phyloP scores from a whole-genome alignment of 30 jellyfish, hydroid and myxozoan species.

The Cassiopea andromeda region DNA sequence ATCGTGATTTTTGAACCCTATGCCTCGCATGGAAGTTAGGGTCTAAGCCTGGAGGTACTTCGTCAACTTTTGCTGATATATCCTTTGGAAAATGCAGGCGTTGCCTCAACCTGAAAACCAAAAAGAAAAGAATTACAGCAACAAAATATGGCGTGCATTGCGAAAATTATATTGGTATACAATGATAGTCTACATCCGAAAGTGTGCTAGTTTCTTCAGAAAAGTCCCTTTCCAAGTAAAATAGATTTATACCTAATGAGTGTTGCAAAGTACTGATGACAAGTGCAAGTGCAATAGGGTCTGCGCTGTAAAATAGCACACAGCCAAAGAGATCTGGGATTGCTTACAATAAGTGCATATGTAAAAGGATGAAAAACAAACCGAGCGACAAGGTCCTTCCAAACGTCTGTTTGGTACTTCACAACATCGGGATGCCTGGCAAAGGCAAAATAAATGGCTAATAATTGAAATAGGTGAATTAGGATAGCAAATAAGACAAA shows the following conservation, averaged over 20 bases:
- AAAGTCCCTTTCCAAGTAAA: no score
- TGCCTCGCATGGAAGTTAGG: constrained; percentile 20
- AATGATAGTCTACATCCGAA: no score
- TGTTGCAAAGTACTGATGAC: no score
- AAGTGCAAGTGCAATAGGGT: no score
- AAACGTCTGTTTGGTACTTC: constrained; percentile 58
- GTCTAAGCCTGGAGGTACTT: constrained; percentile 59
- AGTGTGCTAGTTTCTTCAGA: no score
- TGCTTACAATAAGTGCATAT: neutral
- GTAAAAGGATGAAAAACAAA: neutral
- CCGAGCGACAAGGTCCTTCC: constrained; percentile 70
- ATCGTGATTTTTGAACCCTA: constrained; percentile 30
- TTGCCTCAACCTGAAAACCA: constrained; percentile 35
- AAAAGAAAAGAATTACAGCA: neutral
- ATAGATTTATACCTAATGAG: no score
- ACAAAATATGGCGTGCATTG: neutral
- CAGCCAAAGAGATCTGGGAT: no score
- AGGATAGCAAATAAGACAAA: neutral
- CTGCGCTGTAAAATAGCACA: no score
- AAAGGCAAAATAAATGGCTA: neutral
- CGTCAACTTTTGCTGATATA: constrained; percentile 6
- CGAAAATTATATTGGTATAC: no score
- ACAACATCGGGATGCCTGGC: constrained; percentile 74
- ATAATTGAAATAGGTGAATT: neutral
- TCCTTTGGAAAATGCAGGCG: constrained; percentile 37